These are phyloP conservation scores for Campoplex nolae DNA, from an alignment of 2,888 invertebrate species.

Conservation along the genomic window DNA sequence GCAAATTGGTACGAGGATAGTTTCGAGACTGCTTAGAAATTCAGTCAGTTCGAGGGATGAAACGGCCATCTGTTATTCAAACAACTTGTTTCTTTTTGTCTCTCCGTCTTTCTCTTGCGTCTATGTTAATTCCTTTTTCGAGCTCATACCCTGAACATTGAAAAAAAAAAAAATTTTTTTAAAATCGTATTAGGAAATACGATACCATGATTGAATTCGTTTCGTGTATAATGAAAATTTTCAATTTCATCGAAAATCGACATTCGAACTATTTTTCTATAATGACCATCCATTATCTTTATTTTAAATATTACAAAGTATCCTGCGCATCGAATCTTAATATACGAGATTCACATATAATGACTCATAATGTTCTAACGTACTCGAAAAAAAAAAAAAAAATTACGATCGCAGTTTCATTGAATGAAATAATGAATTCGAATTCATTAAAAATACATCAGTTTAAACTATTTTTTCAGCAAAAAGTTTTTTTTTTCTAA, in stretches of 20 bases:
- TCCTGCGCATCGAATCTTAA: too few species aligned
- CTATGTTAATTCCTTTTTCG: conserved; percentile 58
- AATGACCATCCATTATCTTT: not conserved
- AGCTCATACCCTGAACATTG: conserved; percentile 20
- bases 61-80: conserved; percentile 70
- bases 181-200: conserved; percentile 31
- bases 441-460: not conserved
- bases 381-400: not conserved
- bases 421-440: not conserved
- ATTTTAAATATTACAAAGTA: not conserved
- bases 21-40: conserved; percentile 70
- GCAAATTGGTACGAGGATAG: conserved; percentile 68
- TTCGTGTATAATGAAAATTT: conserved; percentile 17
- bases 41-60: conserved; percentile 69
- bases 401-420: not conserved
- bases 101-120: conserved; percentile 38
- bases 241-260: conserved; percentile 17
- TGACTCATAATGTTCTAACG: not conserved
- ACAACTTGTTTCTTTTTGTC: conserved; percentile 53
- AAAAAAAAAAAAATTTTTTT: not conserved
- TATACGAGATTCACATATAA: too few species aligned
- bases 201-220: conserved; percentile 39
- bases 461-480: too few species aligned
- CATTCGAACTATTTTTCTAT: conserved; percentile 8
- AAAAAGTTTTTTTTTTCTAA: too few species aligned